A percentile compares a stretch with the other conserved stretches of the same genome.
phyloP scores from a whole-genome alignment of 2,888 invertebrate species.

The Periphyllus acericola region DNA sequence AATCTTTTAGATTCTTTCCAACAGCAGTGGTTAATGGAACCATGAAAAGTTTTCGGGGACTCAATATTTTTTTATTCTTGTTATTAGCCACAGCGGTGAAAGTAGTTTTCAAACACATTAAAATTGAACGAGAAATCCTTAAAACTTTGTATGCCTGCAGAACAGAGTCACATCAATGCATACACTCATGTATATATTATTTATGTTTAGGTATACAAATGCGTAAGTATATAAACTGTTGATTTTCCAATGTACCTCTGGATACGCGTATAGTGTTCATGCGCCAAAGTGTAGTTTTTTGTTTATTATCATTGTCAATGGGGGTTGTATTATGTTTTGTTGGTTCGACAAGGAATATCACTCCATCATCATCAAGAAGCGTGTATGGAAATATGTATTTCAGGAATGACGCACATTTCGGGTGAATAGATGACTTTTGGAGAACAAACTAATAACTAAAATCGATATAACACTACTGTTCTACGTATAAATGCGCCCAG shows the following conservation, averaged over 20 bases:
- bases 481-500: not conserved
- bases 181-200: too few species aligned
- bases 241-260: not conserved
- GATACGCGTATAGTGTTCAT: not conserved
- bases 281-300: not conserved
- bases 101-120: constrained; percentile 11
- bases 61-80: not conserved
- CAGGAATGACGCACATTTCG: not conserved
- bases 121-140: constrained; percentile 14
- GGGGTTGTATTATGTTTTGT: not conserved
- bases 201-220: too few species aligned
- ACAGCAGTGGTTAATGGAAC: not conserved
- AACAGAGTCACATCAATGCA: not conserved
- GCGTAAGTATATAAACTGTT: not conserved
- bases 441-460: constrained; percentile 13
- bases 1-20: not conserved
- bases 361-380: constrained; percentile 29
- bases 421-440: not conserved
- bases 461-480: not conserved
- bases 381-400: not conserved
- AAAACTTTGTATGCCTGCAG: not conserved
- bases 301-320: not conserved
- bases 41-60: constrained; percentile 4
- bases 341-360: constrained; percentile 7
- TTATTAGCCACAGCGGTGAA: not conserved